Conservation (phyloP, 2,797 vertebrate species). For the Poecilia picta region DNA sequence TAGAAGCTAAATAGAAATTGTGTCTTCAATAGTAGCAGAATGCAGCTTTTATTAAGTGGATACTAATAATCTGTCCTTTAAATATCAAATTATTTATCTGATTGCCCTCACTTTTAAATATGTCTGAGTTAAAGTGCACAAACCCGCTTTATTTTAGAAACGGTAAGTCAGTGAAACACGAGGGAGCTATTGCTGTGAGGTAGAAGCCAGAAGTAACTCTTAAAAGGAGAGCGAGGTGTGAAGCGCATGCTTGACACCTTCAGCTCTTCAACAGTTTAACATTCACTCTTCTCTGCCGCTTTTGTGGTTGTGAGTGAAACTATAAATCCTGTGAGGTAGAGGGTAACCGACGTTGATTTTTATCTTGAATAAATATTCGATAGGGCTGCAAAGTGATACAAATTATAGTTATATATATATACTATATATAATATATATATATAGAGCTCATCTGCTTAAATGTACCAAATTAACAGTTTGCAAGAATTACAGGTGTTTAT, state of each 20-base stretch:
- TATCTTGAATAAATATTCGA: neutral
- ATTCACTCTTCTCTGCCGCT: neutral
- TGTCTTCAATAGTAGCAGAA: neutral
- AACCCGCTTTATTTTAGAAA: neutral
- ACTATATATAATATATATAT: neutral
- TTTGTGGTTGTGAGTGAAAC: constrained; percentile 7
- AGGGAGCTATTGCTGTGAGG: neutral
- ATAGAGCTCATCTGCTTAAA: neutral
- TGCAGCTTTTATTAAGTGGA: neutral
- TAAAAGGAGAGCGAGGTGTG: neutral
- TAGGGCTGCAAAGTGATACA: neutral
- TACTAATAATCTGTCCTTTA: neutral
- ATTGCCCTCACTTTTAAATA: neutral
- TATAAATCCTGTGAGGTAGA: neutral
- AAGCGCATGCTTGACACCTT: constrained; percentile 2
- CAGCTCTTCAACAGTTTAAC: neutral
- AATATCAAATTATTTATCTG: neutral
- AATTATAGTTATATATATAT: neutral
- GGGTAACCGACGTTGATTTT: neutral
- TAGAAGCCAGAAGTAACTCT: neutral
- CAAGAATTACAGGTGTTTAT: constrained; percentile 10
- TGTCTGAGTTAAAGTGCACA: neutral
- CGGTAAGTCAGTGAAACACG: neutral
- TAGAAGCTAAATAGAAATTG: neutral
- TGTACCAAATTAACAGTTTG: neutral